phyloP scores from a whole-genome alignment of 2,888 invertebrate genomes.

The Atethmia centrago region DNA sequence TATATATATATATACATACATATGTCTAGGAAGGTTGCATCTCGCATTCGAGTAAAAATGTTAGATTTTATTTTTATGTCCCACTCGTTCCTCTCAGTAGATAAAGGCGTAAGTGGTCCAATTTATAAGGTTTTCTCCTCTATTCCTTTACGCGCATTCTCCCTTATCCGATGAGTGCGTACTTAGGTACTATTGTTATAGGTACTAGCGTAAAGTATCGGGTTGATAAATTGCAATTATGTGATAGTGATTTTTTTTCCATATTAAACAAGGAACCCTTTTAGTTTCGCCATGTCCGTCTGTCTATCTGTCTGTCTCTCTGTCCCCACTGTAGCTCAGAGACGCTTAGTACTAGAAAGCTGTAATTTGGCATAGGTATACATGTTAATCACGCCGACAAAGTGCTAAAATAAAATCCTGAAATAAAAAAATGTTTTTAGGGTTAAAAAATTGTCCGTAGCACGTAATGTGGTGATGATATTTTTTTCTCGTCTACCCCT shows the following conservation, averaged over 20 bases:
- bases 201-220: constrained; percentile 11
- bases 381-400: too few relatives aligned
- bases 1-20: neutral
- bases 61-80: constrained; percentile 35
- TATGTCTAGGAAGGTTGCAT: constrained; percentile 28
- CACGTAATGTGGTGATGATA: too few relatives aligned
- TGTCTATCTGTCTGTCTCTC: too few relatives aligned
- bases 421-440: too few relatives aligned
- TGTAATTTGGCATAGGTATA: too few relatives aligned
- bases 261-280: too few relatives aligned
- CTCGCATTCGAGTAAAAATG: constrained; percentile 26
- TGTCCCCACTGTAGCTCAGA: too few relatives aligned
- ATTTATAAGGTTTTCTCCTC: constrained; percentile 44
- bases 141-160: constrained; percentile 19
- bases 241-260: neutral
- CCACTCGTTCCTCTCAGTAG: constrained; percentile 18
- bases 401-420: too few relatives aligned
- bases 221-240: constrained; percentile 7
- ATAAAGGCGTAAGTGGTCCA: constrained; percentile 52
- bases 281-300: too few relatives aligned
- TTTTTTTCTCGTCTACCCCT: too few relatives aligned
- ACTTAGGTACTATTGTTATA: constrained; percentile 11
- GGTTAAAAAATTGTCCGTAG: too few relatives aligned
- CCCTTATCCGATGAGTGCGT: constrained; percentile 28
- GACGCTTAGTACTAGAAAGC: too few relatives aligned